A percentile compares a stretch with the other conserved stretches of the same genome.
Evolutionary conservation across 2,797 vertebrate genomes (phyloP).

Genomic region (Scomberomorus guttatus): DNA sequence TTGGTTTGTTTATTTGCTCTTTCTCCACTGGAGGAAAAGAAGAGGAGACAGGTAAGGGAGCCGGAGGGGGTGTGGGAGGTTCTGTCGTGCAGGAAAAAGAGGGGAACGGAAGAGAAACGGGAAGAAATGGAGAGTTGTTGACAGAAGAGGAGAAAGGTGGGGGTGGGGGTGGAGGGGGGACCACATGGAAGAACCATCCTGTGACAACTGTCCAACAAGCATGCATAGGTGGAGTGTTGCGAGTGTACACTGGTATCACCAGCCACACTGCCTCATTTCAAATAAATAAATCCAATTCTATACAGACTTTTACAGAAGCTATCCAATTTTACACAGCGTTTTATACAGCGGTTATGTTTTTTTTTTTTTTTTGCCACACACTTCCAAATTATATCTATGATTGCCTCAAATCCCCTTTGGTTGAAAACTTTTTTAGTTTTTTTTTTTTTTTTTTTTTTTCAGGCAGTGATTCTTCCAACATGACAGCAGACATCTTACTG

Average conservation of each 20-base stretch:
- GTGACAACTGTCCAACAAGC: conserved; percentile 81
- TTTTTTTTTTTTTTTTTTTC: conserved; percentile 56
- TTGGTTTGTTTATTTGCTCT: conserved; percentile 87
- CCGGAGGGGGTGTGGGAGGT: conserved; percentile 61
- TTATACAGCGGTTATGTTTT: conserved; percentile 56
- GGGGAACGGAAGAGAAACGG: conserved; percentile 55
- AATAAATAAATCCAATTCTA: conserved; percentile 71
- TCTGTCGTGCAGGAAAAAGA: conserved; percentile 80
- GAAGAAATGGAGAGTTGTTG: conserved; percentile 65
- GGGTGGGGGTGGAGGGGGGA: conserved; percentile 30
- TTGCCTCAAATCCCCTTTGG: conserved; percentile 73
- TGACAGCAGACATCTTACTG: conserved; percentile 75
- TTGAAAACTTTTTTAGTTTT: conserved; percentile 57
- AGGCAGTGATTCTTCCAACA: conserved; percentile 84
- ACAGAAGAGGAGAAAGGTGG: conserved; percentile 52
- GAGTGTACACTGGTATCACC: conserved; percentile 66
- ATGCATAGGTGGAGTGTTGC: conserved; percentile 86
- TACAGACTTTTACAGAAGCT: conserved; percentile 72
- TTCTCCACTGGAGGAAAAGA: conserved; percentile 82
- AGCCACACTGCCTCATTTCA: conserved; percentile 71
- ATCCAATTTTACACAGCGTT: conserved; percentile 68
- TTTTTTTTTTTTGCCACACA: conserved; percentile 65
- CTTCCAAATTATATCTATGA: conserved; percentile 71
- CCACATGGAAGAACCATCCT: conserved; percentile 80
- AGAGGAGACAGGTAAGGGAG: conserved; percentile 70